A percentile compares a stretch with the other conserved stretches of the same genome.
These are phyloP conservation scores for Porites australiensis DNA, from an alignment of 64 coral and sea anemone species.

Conservation along the genomic window DNA sequence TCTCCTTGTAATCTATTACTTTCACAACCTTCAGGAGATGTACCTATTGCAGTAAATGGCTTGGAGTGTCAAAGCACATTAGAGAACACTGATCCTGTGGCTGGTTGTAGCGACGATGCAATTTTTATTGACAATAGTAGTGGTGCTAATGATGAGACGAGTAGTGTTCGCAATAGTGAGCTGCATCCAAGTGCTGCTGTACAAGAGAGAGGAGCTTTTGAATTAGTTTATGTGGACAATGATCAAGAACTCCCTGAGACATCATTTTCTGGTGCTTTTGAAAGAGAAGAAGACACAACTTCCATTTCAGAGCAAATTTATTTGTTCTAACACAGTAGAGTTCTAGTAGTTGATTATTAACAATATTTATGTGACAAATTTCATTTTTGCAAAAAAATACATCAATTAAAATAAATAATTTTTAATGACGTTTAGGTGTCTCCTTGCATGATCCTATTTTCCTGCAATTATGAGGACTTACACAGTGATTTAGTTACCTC, in stretches of 20 bases:
- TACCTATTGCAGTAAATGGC: not conserved
- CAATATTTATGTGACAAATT: not conserved
- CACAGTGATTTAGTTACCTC: no score
- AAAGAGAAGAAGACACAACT: not conserved
- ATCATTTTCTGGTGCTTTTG: not conserved
- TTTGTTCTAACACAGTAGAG: not conserved
- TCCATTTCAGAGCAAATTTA: not conserved
- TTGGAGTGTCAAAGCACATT: not conserved
- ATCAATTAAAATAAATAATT: no score
- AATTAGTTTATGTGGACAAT: not conserved
- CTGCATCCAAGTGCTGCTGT: not conserved
- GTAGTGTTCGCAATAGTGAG: not conserved
- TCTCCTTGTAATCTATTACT: conserved; percentile 7
- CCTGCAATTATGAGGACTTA: no score
- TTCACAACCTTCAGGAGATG: not conserved
- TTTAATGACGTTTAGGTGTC: no score
- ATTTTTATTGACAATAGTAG: not conserved
- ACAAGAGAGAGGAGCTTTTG: not conserved
- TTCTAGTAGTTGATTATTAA: not conserved
- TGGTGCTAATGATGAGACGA: not conserved
- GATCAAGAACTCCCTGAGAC: not conserved
- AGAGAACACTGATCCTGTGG: not conserved
- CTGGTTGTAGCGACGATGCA: not conserved
- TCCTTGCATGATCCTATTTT: no score
- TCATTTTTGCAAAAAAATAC: not conserved